These are phyloP conservation scores for Drosophila sp. DNA, from an alignment of 1,140 invertebrate species.

Conservation along the genomic window DNA sequence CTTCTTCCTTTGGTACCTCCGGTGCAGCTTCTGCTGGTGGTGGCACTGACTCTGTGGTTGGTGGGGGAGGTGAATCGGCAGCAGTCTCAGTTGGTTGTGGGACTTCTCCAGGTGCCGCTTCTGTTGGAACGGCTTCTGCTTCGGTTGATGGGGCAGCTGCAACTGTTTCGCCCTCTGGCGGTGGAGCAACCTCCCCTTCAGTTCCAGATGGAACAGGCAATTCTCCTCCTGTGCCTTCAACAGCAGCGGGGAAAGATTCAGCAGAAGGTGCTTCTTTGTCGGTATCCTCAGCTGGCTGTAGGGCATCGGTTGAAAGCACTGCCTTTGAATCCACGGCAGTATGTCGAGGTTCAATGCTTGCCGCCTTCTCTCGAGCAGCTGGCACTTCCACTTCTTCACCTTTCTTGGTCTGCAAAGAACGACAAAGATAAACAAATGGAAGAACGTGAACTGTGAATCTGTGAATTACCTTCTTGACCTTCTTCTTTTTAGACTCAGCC, in stretches of 20 bases:
- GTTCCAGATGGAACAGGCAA: neutral
- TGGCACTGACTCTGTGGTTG: neutral
- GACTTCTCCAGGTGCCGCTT: conserved; percentile 8
- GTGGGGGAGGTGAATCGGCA: neutral
- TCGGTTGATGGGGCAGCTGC: neutral
- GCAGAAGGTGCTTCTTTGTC: neutral
- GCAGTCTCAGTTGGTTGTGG: neutral
- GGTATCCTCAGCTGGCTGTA: neutral
- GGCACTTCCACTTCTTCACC: neutral
- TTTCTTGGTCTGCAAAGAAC: conserved; percentile 22
- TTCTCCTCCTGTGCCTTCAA: neutral
- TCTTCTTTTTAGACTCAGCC: conserved; percentile 33
- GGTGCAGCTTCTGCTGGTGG: conserved; percentile 13
- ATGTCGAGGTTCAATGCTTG: neutral
- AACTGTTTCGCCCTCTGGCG: conserved; percentile 6
- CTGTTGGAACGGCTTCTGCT: neutral
- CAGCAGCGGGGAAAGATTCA: neutral
- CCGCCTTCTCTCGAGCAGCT: neutral
- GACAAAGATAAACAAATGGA: neutral
- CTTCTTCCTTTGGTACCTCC: conserved; percentile 7
- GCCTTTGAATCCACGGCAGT: neutral
- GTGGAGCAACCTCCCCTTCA: neutral
- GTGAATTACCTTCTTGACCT: conserved; percentile 33
- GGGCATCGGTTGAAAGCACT: neutral
- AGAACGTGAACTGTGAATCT: neutral